These are phyloP conservation scores for Strigops habroptila DNA, from an alignment of 2,113 vertebrate genomes.

Conservation along the genomic window DNA sequence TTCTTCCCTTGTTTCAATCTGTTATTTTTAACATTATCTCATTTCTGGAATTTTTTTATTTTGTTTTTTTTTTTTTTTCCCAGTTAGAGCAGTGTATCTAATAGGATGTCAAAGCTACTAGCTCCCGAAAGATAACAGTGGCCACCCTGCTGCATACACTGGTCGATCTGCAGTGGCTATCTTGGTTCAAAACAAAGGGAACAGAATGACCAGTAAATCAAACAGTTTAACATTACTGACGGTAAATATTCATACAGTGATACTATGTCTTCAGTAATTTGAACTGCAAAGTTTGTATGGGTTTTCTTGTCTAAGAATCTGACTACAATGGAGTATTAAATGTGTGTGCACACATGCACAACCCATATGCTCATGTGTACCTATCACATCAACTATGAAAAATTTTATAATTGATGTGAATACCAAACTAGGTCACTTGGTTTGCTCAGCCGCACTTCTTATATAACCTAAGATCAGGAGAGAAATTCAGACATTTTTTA, in stretches of 20 bases:
- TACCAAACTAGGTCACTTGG: neutral
- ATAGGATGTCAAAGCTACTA: neutral
- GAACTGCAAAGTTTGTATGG: neutral
- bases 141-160: neutral
- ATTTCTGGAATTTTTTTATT: neutral
- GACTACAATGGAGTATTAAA: neutral
- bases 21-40: neutral
- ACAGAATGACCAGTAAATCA: neutral
- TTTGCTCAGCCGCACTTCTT: neutral
- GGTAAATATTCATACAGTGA: neutral
- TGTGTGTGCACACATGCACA: no score
- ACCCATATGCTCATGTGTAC: fast-evolving
- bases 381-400: neutral
- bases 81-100: neutral
- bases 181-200: neutral
- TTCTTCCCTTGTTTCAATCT: neutral
- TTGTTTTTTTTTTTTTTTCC: neutral
- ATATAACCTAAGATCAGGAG: neutral
- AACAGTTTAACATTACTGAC: neutral
- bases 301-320: neutral
- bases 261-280: neutral
- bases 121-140: neutral
- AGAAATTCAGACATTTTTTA: neutral
- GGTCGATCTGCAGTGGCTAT: neutral
- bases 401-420: neutral